Evolutionary conservation across 2,113 vertebrate genomes (phyloP).

Genomic region (Sisor rabdophorus): DNA sequence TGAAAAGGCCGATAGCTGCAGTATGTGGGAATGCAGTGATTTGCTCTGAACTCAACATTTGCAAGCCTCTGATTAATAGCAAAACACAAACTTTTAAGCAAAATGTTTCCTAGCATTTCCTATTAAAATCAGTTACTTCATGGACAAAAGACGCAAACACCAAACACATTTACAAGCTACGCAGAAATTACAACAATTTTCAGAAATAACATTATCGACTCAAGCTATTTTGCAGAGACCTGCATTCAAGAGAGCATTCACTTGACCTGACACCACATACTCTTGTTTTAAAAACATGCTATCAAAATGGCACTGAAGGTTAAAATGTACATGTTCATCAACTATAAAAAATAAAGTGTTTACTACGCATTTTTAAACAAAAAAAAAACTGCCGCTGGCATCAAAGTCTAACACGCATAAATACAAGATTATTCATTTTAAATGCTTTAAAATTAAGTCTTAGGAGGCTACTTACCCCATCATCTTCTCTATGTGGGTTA

Average conservation of each 20-base stretch:
- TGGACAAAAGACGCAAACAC: constrained; percentile 33
- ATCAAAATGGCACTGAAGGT: neutral
- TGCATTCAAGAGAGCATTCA: constrained; percentile 9
- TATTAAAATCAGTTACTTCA: constrained; percentile 14
- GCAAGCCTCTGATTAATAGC: constrained; percentile 26
- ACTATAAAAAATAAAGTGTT: neutral
- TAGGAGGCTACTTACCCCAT: constrained; percentile 83
- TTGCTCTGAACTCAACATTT: constrained; percentile 19
- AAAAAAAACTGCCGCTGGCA: neutral
- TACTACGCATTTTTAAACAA: neutral
- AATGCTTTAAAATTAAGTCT: neutral
- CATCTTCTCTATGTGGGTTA: constrained; percentile 97
- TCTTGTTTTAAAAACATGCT: constrained; percentile 10
- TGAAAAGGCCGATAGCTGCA: constrained; percentile 23
- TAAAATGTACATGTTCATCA: neutral
- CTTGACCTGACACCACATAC: neutral
- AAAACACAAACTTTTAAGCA: constrained; percentile 6
- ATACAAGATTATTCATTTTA: neutral
- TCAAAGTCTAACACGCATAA: neutral
- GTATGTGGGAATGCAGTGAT: constrained; percentile 10
- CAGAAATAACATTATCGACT: neutral
- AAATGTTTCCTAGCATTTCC: constrained; percentile 8
- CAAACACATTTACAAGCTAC: constrained; percentile 26
- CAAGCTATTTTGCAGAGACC: neutral
- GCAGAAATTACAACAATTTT: constrained; percentile 24